A percentile compares a stretch with the other conserved stretches of the same genome.
Evolutionary conservation across 2,888 invertebrate species (phyloP).

Genomic region (Netelia virgata): DNA sequence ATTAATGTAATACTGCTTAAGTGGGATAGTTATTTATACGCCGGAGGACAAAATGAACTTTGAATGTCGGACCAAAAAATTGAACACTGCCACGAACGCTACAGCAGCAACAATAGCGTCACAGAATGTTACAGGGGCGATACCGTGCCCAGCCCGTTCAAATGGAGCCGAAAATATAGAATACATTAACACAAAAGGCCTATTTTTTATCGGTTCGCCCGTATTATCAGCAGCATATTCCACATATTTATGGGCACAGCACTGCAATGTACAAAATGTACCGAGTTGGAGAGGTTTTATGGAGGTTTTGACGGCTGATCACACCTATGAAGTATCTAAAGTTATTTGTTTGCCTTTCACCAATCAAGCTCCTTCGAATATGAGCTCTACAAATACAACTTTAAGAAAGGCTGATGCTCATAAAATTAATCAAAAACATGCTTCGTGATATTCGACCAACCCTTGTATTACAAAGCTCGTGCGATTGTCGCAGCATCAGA

Average conservation of each 20-base stretch:
- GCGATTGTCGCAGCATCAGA: conserved; percentile 66
- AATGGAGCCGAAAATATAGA: conserved; percentile 9
- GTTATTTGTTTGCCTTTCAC: conserved; percentile 64
- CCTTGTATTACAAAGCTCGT: conserved; percentile 72
- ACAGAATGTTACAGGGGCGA: neutral
- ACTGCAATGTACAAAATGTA: conserved; percentile 36
- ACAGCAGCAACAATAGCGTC: conserved; percentile 3
- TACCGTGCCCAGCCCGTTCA: conserved; percentile 10
- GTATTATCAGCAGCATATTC: conserved; percentile 52
- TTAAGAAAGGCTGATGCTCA: conserved; percentile 36
- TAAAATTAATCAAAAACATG: conserved; percentile 65
- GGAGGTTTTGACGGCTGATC: too few relatives aligned
- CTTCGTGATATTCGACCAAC: conserved; percentile 70
- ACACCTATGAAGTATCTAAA: conserved; percentile 23
- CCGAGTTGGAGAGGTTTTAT: conserved; percentile 62
- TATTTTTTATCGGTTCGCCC: conserved; percentile 2
- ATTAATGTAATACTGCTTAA: conserved; percentile 52
- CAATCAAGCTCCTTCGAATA: conserved; percentile 59
- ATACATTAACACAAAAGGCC: conserved; percentile 36
- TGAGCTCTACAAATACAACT: conserved; percentile 53
- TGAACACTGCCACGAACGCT: neutral
- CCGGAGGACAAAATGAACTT: conserved; percentile 50
- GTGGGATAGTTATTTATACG: conserved; percentile 57
- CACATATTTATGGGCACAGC: conserved; percentile 50
- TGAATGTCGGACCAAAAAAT: conserved; percentile 46